These are phyloP conservation scores for Selenia dentaria DNA, from an alignment of 2,888 invertebrate species.

Conservation along the genomic window DNA sequence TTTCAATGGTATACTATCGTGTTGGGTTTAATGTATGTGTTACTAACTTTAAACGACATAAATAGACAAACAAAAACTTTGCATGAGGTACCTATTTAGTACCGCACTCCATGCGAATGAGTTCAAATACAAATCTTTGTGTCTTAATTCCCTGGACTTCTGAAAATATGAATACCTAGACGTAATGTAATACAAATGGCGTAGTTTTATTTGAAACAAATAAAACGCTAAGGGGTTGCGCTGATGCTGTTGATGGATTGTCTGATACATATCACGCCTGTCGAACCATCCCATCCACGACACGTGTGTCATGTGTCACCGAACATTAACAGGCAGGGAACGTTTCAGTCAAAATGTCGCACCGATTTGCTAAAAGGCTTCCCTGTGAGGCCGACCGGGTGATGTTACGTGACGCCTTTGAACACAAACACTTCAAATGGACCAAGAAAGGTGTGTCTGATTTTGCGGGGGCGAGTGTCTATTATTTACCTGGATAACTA, in stretches of 20 bases:
- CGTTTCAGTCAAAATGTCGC: constrained; percentile 50
- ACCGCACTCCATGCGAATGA: no score
- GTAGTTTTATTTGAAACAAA: no score
- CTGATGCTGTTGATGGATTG: constrained; percentile 19
- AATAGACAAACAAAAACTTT: no score
- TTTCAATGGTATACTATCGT: no score
- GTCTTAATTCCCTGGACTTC: no score
- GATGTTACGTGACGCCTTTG: constrained; percentile 55
- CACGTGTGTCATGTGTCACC: constrained; percentile 33
- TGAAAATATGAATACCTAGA: no score
- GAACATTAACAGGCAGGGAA: constrained; percentile 29
- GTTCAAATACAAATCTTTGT: no score
- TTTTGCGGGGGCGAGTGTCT: constrained; percentile 34
- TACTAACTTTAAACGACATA: no score
- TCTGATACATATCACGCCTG: constrained; percentile 29
- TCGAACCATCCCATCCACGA: constrained; percentile 37
- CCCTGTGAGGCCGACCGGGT: constrained; percentile 44
- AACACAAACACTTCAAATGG: constrained; percentile 42
- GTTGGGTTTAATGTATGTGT: no score
- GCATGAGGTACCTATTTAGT: no score
- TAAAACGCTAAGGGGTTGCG: no score
- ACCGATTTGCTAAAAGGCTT: constrained; percentile 71
- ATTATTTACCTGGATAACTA: constrained; percentile 3
- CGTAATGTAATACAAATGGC: no score
- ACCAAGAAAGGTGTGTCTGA: constrained; percentile 49